Percentiles rank a stretch among this genome's conserved stretches.
Evolutionary conservation across 2,888 invertebrate species (phyloP).

Genomic region (Protodeltote pygarga): DNA sequence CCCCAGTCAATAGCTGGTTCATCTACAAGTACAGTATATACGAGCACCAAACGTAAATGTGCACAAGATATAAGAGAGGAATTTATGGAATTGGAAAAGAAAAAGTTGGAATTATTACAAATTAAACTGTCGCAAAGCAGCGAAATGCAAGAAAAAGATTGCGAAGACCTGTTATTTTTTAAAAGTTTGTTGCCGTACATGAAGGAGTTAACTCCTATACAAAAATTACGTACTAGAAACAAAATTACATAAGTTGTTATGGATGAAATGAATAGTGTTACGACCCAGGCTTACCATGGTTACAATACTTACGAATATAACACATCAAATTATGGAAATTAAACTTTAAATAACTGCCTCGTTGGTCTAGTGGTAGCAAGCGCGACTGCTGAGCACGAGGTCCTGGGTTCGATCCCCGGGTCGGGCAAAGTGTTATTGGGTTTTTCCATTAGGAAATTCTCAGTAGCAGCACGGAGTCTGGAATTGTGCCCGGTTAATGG

Average conservation of each 20-base stretch:
- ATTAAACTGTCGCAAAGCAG: slow-evolving; percentile 49
- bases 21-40: slow-evolving; percentile 47
- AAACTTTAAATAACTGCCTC: no score
- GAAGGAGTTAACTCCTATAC: slow-evolving; percentile 50
- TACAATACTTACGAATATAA: slow-evolving; percentile 49
- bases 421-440: no score
- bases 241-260: slow-evolving; percentile 48
- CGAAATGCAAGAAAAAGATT: slow-evolving; percentile 39
- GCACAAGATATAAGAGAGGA: slow-evolving; percentile 47
- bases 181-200: slow-evolving; percentile 48
- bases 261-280: slow-evolving; percentile 47
- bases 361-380: no score
- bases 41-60: slow-evolving; percentile 49
- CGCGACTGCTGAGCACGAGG: no score
- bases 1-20: slow-evolving; percentile 39
- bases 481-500: no score
- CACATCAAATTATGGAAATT: slow-evolving; percentile 44
- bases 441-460: no score
- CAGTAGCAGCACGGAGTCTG: no score
- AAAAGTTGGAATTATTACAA: slow-evolving; percentile 51
- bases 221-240: slow-evolving; percentile 50
- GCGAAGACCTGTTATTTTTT: slow-evolving; percentile 47
- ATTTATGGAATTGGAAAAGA: slow-evolving; percentile 51
- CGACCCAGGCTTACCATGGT: slow-evolving; percentile 45
- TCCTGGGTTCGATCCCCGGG: no score